These are phyloP conservation scores for Apodemus sylvaticus DNA, from an alignment of 2,113 vertebrate species.

Conservation along the genomic window DNA sequence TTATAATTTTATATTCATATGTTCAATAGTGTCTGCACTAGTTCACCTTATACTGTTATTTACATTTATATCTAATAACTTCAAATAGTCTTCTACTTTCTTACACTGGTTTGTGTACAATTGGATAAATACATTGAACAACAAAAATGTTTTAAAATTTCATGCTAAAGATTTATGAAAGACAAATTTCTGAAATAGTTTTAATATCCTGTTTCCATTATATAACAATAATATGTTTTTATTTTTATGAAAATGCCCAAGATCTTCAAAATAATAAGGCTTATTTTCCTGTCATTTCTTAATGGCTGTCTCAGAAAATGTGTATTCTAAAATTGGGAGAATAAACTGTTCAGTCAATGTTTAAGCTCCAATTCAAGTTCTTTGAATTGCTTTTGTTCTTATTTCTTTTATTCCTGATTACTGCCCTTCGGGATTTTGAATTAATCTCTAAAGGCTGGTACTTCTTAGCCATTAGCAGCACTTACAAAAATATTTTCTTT, in stretches of 20 bases:
- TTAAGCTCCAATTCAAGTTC: slow-evolving; percentile 1
- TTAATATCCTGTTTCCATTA: not conserved
- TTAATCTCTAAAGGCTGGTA: slow-evolving; percentile 43
- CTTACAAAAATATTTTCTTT: slow-evolving; percentile 53
- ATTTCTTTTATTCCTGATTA: not conserved
- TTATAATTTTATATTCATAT: not conserved
- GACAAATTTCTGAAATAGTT: not conserved
- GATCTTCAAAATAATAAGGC: not conserved
- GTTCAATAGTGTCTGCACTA: not conserved
- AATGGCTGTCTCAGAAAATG: not conserved
- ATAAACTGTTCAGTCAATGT: not conserved
- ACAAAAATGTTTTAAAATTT: not conserved
- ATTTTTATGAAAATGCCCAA: slow-evolving; percentile 1
- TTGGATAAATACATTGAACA: not conserved
- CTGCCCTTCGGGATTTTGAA: slow-evolving; percentile 21
- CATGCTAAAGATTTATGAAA: not conserved
- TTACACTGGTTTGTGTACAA: not conserved
- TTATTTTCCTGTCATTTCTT: not conserved
- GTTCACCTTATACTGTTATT: not conserved
- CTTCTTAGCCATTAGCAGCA: not conserved
- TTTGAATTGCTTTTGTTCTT: slow-evolving; percentile 22
- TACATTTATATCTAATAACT: not conserved
- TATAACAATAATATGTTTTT: not conserved
- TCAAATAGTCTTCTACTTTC: not conserved
- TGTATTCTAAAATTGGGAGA: not conserved